Percentiles rank a stretch among this genome's conserved stretches.
These are phyloP conservation scores for Acrobasis suavella DNA, from an alignment of 2,888 invertebrate species.

Conservation along the genomic window DNA sequence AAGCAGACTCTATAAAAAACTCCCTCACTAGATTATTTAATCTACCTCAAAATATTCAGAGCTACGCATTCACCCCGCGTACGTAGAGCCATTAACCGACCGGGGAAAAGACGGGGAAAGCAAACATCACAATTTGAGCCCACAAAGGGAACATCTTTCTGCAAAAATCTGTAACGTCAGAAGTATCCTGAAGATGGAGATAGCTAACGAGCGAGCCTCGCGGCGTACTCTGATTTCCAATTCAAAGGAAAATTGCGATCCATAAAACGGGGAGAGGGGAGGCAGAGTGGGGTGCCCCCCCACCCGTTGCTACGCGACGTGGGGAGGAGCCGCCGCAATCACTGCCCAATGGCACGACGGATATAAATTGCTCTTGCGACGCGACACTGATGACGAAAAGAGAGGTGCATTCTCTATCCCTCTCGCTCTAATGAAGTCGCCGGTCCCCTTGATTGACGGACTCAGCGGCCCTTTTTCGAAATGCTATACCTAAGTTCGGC, in stretches of 20 bases:
- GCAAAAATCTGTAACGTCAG: slow-evolving; percentile 72
- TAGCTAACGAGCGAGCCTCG: slow-evolving; percentile 74
- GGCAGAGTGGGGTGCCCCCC: slow-evolving; percentile 55
- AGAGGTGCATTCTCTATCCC: slow-evolving; percentile 52
- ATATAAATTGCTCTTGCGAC: slow-evolving; percentile 81
- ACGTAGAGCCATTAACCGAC: slow-evolving; percentile 15
- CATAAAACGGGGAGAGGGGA: slow-evolving; percentile 69
- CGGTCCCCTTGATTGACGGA: slow-evolving; percentile 77
- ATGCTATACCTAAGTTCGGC: slow-evolving; percentile 62
- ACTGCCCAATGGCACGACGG: slow-evolving; percentile 83
- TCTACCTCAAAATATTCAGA: slow-evolving; percentile 33
- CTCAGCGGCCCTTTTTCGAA: slow-evolving; percentile 70
- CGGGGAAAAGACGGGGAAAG: slow-evolving; percentile 45
- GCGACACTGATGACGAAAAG: slow-evolving; percentile 70
- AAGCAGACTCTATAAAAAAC: not conserved
- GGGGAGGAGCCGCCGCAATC: slow-evolving; percentile 84
- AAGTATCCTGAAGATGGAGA: slow-evolving; percentile 75
- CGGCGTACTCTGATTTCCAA: slow-evolving; percentile 81
- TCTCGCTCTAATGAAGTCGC: slow-evolving; percentile 78
- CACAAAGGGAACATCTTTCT: slow-evolving; percentile 70
- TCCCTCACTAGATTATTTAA: slow-evolving; percentile 9
- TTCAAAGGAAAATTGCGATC: slow-evolving; percentile 84
- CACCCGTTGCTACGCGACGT: slow-evolving; percentile 84
- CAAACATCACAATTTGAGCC: slow-evolving; percentile 61
- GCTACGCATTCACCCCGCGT: slow-evolving; percentile 32